Evolutionary conservation across 2,113 vertebrate genomes (phyloP).

Genomic region (human): GRCh38 chr9:78784001-78784500

Average conservation of each 20-base stretch:
- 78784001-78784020: neutral
- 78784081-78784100: neutral
- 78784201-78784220: neutral
- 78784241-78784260: neutral
- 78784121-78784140: neutral
- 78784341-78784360: neutral
- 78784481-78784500: neutral
- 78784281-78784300: neutral
- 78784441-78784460: neutral
- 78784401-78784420: neutral
- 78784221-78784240: neutral
- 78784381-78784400: neutral
- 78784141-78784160: neutral
- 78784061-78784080: neutral
- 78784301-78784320: neutral
- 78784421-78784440: neutral
- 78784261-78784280: neutral
- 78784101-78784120: neutral
- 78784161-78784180: neutral
- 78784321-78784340: neutral
- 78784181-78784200: neutral
- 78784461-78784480: neutral
- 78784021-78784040: neutral
- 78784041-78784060: neutral
- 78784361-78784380: neutral